Percentiles rank a stretch among this genome's conserved stretches.
These are phyloP conservation scores for Cephalopholis sonnerati DNA, from an alignment of 2,113 vertebrate species.

Conservation along the genomic window DNA sequence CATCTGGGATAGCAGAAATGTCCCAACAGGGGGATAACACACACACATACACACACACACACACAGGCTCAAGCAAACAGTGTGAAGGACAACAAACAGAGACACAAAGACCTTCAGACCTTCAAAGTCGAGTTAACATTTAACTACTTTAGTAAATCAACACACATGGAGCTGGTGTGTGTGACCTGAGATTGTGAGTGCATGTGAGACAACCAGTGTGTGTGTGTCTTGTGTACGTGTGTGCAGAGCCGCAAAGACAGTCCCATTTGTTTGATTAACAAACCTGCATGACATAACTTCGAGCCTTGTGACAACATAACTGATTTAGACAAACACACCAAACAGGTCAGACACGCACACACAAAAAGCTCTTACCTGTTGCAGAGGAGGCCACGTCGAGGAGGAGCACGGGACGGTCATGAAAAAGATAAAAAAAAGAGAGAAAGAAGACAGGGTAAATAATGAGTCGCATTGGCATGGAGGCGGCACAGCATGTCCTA, in stretches of 20 bases:
- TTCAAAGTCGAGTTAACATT: slow-evolving; percentile 73
- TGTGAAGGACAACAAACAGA: slow-evolving; percentile 44
- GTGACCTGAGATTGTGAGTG: slow-evolving; percentile 33
- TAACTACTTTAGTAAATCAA: slow-evolving; percentile 71
- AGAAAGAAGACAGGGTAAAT: slow-evolving; percentile 48
- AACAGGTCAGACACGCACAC: neutral
- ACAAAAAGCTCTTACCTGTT: slow-evolving; percentile 68
- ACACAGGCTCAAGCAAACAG: slow-evolving; percentile 24
- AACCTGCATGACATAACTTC: neutral
- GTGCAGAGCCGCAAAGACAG: slow-evolving; percentile 41
- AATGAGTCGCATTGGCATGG: slow-evolving; percentile 20
- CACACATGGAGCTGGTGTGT: slow-evolving; percentile 28
- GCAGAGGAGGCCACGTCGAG: slow-evolving; percentile 8
- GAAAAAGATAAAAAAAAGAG: slow-evolving; percentile 34
- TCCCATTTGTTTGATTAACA: slow-evolving; percentile 58
- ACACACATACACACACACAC: neutral
- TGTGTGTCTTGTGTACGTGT: slow-evolving; percentile 21
- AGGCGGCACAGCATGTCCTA: slow-evolving; percentile 5
- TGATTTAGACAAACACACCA: slow-evolving; percentile 39
- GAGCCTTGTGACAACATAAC: slow-evolving; percentile 31
- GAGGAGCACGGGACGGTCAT: slow-evolving; percentile 13
- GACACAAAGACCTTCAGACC: slow-evolving; percentile 63
- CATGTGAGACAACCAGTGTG: slow-evolving; percentile 21
- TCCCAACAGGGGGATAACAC: slow-evolving; percentile 30
- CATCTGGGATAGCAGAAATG: slow-evolving; percentile 50